Conservation (phyloP, 2,888 invertebrate genomes). For the Himalopsyche japonica region DNA sequence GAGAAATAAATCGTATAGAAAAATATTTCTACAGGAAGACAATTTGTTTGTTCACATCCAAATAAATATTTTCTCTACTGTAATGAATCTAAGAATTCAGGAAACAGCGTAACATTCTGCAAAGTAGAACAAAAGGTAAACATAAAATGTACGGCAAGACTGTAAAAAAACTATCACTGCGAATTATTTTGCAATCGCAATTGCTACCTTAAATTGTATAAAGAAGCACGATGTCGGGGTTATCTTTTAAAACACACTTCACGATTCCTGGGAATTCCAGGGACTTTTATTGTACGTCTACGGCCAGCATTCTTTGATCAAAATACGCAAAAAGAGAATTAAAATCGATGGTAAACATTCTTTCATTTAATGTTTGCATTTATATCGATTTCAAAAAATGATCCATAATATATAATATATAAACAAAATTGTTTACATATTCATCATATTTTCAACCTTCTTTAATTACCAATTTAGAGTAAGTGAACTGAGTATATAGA, state of each 20-base stretch:
- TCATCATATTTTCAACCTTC: no score
- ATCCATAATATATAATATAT: no score
- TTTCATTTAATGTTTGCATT: no score
- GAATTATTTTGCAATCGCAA: slow-evolving; percentile 14
- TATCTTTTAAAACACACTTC: background rate
- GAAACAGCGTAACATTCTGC: background rate
- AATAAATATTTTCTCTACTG: background rate
- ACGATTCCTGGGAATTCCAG: background rate
- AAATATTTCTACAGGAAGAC: background rate
- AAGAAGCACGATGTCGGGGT: slow-evolving; percentile 11
- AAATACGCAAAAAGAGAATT: background rate
- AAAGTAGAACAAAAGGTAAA: background rate
- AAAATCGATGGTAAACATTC: no score
- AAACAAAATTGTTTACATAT: no score
- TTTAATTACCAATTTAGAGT: no score
- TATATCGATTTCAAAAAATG: no score
- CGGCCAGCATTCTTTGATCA: background rate
- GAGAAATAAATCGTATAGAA: background rate
- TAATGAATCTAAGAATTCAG: background rate
- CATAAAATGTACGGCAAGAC: background rate
- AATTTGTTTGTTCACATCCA: background rate
- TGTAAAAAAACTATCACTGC: background rate
- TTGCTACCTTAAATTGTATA: slow-evolving; percentile 13
- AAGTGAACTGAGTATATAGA: no score
- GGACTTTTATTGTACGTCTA: background rate